phyloP scores from a whole-genome alignment of 1,140 invertebrate species.

The Pantala flavescens region DNA sequence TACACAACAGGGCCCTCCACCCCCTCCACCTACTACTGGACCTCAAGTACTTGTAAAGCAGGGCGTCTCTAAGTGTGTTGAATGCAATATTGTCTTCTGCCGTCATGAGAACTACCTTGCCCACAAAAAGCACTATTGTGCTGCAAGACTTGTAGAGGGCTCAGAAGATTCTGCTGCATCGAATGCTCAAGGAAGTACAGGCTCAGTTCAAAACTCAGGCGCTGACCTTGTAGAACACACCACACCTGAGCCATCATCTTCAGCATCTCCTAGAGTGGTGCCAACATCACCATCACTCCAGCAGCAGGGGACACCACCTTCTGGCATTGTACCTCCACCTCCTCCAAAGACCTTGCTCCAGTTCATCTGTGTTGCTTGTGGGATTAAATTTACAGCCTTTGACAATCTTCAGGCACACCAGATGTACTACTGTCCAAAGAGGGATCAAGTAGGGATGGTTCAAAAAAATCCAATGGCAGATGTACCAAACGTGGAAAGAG shows the following conservation, averaged over 20 bases:
- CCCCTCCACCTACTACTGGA: constrained; percentile 28
- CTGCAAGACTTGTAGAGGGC: constrained; percentile 43
- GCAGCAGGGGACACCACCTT: not conserved
- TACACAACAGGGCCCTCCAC: constrained; percentile 29
- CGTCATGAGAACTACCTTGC: constrained; percentile 89
- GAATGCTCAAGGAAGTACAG: constrained; percentile 26
- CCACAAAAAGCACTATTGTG: constrained; percentile 91
- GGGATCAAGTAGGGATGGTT: not conserved
- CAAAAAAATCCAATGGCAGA: not conserved
- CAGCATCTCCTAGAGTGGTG: constrained; percentile 33
- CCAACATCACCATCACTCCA: constrained; percentile 22
- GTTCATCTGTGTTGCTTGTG: constrained; percentile 81
- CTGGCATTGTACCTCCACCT: constrained; percentile 24
- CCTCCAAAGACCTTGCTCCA: constrained; percentile 51
- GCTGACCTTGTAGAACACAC: constrained; percentile 15
- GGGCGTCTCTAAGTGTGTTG: constrained; percentile 80
- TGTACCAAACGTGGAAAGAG: constrained; percentile 20
- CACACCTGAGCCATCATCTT: constrained; percentile 15
- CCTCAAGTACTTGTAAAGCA: constrained; percentile 72
- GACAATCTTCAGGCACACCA: constrained; percentile 91
- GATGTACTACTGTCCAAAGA: constrained; percentile 83
- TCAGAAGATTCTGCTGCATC: not conserved
- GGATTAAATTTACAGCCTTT: constrained; percentile 87
- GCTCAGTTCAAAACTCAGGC: constrained; percentile 33
- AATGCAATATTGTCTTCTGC: constrained; percentile 95